Base-by-base conservation (phyloP, 2,113 vertebrate species). In the Sander lucioperca region DNA sequence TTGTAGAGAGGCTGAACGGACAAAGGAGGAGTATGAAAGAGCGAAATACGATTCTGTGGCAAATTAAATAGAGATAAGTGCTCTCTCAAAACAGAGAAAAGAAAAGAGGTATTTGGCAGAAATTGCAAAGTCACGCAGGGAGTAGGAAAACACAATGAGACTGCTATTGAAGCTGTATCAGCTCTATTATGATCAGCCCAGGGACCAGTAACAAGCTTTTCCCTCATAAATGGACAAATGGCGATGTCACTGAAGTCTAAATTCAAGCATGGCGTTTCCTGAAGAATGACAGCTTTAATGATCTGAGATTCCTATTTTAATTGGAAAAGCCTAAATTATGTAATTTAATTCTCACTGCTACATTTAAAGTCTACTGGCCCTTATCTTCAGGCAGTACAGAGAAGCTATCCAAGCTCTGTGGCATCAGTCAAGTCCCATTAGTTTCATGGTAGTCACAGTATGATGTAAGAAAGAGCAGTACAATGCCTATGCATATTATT, bases 21-120 rank as follows among this genome's bases (percentile, higher is more conserved):
- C 56, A 77, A 78, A 76, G 53, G n/a, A 66, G 14, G 47, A 21
- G 65, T 14, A 61, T 63, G 47, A 81, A 77, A 82, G 64, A 72
- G 45, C 7, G 2, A 39, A 61, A 86, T 19, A 80, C 39, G 14
- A 74, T 85, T 75, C 74, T 50, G 71, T 64, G 50, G 75, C 64
- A 87, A 83, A 91, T 83, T 82, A 86, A 85, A 79, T 71, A 74
- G 30, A 83, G 76, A 87, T 82, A 83, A 86, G 73, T 71, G 53
- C 66, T 75, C 65, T 36, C 56, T 74, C 50, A 65, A 80, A 85
- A 85, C 51, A 56, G 10, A 76, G 2, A 30, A 25, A 56, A 59
- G 63, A 83, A 65, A 67, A 61, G n/a, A 80, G 27, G 51, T 30
- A 59, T 79, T 77, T 79, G 48, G 25, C 30, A 19, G 63, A 66